phyloP scores from a whole-genome alignment of 2,797 vertebrate species.

The Gouania willdenowi region DNA sequence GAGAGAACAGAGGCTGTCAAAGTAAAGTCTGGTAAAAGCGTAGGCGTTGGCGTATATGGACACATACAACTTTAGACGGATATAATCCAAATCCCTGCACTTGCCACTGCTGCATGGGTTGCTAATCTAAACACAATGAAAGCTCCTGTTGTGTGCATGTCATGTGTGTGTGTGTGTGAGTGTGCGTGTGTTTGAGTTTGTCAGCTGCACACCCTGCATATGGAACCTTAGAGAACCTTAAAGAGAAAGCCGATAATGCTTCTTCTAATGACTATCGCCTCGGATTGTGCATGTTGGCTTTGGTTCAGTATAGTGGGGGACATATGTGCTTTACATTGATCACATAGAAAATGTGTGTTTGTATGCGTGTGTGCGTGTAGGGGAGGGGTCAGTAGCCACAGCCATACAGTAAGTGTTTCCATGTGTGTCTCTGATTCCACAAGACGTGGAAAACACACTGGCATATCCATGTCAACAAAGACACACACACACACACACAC shows the following conservation, averaged over 20 bases:
- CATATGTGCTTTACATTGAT: conserved; percentile 49
- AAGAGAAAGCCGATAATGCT: conserved; percentile 19
- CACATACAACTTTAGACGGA: too few species aligned
- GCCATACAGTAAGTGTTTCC: conserved; percentile 63
- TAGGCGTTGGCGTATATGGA: too few species aligned
- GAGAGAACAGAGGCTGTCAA: conserved; percentile 58
- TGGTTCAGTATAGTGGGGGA: conserved; percentile 42
- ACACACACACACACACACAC: conserved; percentile 29
- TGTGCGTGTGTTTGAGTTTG: background rate
- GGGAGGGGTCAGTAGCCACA: conserved; percentile 25
- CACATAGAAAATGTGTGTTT: conserved; percentile 16
- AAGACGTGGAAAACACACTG: conserved; percentile 42
- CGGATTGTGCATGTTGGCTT: conserved; percentile 32
- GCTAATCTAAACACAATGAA: too few species aligned
- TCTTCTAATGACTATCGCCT: conserved; percentile 8
- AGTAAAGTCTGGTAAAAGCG: conserved; percentile 44
- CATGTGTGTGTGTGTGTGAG: conserved; percentile 16
- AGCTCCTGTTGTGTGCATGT: background rate
- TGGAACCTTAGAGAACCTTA: background rate
- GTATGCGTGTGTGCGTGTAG: conserved; percentile 2
- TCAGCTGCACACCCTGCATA: too few species aligned
- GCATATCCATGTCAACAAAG: conserved; percentile 50
- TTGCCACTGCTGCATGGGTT: too few species aligned
- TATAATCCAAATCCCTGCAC: too few species aligned
- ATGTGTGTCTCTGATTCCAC: conserved; percentile 64